Conservation (phyloP, 2,113 vertebrate genomes). For the Amazona guildingii region DNA sequence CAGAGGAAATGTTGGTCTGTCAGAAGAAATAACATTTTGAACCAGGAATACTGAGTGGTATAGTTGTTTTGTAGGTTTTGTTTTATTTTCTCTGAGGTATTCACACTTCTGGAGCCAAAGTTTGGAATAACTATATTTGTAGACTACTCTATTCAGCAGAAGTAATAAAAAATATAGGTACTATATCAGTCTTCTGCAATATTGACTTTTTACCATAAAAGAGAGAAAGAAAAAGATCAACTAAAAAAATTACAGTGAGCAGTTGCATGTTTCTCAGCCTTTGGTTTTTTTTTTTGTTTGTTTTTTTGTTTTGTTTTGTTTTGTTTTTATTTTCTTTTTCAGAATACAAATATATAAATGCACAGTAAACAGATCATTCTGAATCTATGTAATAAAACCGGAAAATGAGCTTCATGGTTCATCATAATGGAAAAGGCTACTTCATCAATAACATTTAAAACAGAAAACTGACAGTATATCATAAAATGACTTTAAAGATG, state of each 20-base stretch:
- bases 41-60: neutral
- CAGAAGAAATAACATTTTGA: neutral
- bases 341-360: neutral
- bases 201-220: neutral
- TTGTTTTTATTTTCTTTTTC: neutral
- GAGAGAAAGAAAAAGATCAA: neutral
- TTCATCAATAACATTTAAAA: neutral
- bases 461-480: neutral
- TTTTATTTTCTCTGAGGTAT: neutral
- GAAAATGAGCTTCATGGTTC: neutral
- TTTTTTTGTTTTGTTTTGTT: no score
- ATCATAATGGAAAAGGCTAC: neutral
- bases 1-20: neutral
- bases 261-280: neutral
- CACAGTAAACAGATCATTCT: neutral
- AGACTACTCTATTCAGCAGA: neutral
- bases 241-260: neutral
- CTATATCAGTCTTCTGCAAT: neutral
- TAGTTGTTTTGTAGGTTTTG: neutral
- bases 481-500: neutral
- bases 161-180: neutral
- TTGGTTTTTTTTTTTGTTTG: neutral
- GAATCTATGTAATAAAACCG: neutral
- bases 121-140: neutral
- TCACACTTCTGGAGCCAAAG: neutral